Evolutionary conservation across 2,888 invertebrate species (phyloP).

Genomic region (Melanargia galathea): DNA sequence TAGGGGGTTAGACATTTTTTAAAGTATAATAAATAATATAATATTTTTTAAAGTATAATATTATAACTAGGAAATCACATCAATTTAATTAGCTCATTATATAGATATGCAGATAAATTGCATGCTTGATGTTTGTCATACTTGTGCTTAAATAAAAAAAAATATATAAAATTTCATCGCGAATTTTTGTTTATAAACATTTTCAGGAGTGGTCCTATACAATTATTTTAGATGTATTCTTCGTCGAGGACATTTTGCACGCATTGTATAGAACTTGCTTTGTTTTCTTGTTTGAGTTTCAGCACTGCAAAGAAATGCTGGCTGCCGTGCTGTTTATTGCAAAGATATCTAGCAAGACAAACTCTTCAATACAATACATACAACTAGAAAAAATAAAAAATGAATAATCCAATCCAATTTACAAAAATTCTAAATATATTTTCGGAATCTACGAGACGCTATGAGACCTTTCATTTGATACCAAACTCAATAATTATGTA

Average conservation of each 20-base stretch:
- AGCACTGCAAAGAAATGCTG: constrained; percentile 46
- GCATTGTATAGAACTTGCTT: constrained; percentile 68
- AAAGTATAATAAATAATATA: constrained; percentile 23
- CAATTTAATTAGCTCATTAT: constrained; percentile 50
- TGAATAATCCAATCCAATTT: too few relatives aligned
- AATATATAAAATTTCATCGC: constrained; percentile 55
- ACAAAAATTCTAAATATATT: too few relatives aligned
- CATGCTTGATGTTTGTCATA: constrained; percentile 76
- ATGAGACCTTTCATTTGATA: too few relatives aligned
- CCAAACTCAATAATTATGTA: too few relatives aligned
- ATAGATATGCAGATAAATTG: constrained; percentile 66
- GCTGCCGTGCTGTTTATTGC: constrained; percentile 9
- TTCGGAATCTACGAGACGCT: too few relatives aligned
- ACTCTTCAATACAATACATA: not conserved
- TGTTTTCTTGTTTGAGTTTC: constrained; percentile 63
- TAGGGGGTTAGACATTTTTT: constrained; percentile 33
- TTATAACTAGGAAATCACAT: constrained; percentile 42
- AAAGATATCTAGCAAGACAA: constrained; percentile 4
- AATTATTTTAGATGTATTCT: constrained; percentile 32
- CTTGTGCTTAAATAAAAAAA: constrained; percentile 75
- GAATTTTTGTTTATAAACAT: constrained; percentile 41
- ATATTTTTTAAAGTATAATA: too few relatives aligned
- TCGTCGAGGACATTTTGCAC: constrained; percentile 67
- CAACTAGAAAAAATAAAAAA: not conserved
- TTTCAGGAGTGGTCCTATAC: constrained; percentile 39